Conservation (phyloP, 2,797 vertebrate genomes). For the Karalla daura region DNA sequence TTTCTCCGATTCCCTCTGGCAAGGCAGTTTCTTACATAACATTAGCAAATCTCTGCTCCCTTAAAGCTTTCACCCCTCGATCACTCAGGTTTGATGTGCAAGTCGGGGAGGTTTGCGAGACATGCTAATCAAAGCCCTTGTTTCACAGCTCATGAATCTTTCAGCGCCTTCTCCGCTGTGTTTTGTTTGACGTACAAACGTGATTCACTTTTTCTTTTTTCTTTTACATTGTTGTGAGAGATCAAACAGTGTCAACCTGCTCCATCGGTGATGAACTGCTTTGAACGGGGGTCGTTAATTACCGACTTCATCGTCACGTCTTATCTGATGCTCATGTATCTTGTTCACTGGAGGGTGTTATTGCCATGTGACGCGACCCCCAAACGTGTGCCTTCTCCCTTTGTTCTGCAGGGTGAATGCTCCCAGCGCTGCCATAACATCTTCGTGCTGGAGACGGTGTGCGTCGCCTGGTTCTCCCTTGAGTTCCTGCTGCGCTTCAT, state of each 20-base stretch:
- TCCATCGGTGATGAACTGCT: slow-evolving; percentile 19
- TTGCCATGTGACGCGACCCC: neutral
- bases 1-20: neutral
- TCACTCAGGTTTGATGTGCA: slow-evolving; percentile 19
- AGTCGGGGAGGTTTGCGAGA: slow-evolving; percentile 13
- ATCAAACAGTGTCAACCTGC: slow-evolving; percentile 37
- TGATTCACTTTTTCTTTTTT: slow-evolving; percentile 26
- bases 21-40: neutral
- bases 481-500: slow-evolving; percentile 96
- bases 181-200: slow-evolving; percentile 26
- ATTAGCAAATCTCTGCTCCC: neutral
- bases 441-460: slow-evolving; percentile 96
- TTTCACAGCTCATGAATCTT: slow-evolving; percentile 46
- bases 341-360: neutral
- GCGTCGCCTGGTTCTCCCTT: slow-evolving; percentile 97
- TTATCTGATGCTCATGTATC: neutral
- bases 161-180: slow-evolving; percentile 14
- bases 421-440: slow-evolving; percentile 92
- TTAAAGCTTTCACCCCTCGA: neutral
- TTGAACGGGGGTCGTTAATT: slow-evolving; percentile 36
- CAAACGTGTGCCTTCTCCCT: slow-evolving; percentile 21
- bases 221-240: slow-evolving; percentile 39
- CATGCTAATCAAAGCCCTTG: slow-evolving; percentile 54
- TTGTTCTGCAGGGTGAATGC: slow-evolving; percentile 89
- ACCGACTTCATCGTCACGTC: slow-evolving; percentile 21